Base-by-base conservation (phyloP, 2,888 invertebrate species). In the Cylloceria caligata region DNA sequence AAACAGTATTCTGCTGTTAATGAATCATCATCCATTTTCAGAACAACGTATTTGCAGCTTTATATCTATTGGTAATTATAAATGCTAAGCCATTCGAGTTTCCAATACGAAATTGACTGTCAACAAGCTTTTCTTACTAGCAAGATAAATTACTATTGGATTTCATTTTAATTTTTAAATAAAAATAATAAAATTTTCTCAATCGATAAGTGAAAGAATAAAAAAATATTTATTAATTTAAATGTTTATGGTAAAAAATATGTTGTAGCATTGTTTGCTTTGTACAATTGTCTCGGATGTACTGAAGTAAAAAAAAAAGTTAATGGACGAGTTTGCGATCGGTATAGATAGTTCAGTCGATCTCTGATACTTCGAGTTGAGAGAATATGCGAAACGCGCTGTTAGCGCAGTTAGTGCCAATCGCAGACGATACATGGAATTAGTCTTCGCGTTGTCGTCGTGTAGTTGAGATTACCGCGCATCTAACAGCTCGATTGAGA, bases 1-100 rank as follows among this genome's bases (percentile, higher is more conserved):
- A 57, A 57, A 57, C 55, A 27, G 55, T 30, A 13, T 1, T 27
- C 30, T 27, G 27, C 68, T 39, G 68, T 62, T 55, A 65, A 79
- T 82, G 78, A 78, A 57, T 82, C 78, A 82, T 78, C 74, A 65
- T 34, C 65, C 71, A 67, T 60, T 78, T 60, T 49, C 42, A 62
- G 75, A 64, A 42, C 19, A 24, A 57, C 69, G 64, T 72, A 57
- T 45, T 64, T 55, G 30, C 34, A 4, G 21, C 9, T 13, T 21
- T 21, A 11, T 24, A 64, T 30, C 24, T n/a, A 27, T 19, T 45
- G 19, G 75, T 24, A 55, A 65, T 65, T 78, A 36, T 60, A 36
- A 24, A 42, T 13, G 52, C 39, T 34, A 16, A 55, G 34, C 4
- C 1, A n/a, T 11, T 16, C 4, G 45, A 72, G 27, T 36, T 24